Percentiles rank a stretch among this genome's conserved stretches.
Evolutionary conservation across 1,140 invertebrate genomes (phyloP).

Genomic region (Listronotus oregonensis): DNA sequence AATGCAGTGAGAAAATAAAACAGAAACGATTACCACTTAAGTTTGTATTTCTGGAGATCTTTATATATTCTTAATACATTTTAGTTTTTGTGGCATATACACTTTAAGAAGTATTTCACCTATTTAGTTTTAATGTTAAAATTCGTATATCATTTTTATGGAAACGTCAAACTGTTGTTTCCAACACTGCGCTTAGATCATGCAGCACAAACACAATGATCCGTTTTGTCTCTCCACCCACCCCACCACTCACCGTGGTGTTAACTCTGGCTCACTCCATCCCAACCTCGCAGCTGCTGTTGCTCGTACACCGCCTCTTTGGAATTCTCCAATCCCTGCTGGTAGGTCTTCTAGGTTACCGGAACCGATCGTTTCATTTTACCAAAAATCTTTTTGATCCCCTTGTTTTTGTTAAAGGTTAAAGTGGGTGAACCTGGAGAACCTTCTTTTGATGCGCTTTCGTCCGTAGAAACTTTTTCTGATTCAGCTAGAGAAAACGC

Average conservation of each 20-base stretch:
- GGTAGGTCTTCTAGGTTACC: slow-evolving; percentile 71
- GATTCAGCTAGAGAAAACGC: slow-evolving; percentile 64
- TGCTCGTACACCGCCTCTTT: slow-evolving; percentile 73
- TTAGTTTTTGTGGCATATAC: too few species aligned
- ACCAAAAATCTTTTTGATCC: slow-evolving; percentile 71
- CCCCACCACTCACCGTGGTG: slow-evolving; percentile 30
- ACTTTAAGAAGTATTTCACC: too few species aligned
- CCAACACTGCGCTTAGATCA: too few species aligned
- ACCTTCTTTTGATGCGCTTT: slow-evolving; percentile 52
- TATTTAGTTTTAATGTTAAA: too few species aligned
- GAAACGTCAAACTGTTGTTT: too few species aligned
- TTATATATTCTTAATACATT: too few species aligned
- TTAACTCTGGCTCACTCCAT: slow-evolving; percentile 61
- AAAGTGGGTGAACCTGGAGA: slow-evolving; percentile 63
- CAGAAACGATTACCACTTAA: too few species aligned
- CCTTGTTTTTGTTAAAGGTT: slow-evolving; percentile 60
- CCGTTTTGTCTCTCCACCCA: too few species aligned
- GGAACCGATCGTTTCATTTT: slow-evolving; percentile 73
- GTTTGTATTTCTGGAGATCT: too few species aligned
- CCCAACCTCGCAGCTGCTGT: slow-evolving; percentile 78
- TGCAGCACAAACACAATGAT: too few species aligned
- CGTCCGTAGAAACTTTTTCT: slow-evolving; percentile 66
- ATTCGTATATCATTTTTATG: too few species aligned
- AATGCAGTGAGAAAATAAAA: too few species aligned
- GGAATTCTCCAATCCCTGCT: slow-evolving; percentile 65